Base-by-base conservation (phyloP, 2,113 vertebrate species). In the Dolichallabes microphthalmus region DNA sequence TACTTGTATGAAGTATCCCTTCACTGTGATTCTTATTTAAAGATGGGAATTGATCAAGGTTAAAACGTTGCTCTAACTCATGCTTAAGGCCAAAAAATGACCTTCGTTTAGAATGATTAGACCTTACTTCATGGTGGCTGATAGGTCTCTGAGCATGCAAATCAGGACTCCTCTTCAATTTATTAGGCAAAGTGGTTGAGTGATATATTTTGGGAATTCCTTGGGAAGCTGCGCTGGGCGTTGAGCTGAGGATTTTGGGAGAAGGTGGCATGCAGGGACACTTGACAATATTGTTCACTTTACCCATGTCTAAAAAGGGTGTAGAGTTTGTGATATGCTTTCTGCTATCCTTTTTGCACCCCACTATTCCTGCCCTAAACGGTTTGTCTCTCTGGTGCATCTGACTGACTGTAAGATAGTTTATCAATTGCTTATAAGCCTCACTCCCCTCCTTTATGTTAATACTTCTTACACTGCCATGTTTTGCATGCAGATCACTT, bases 331-430 rank as follows among this genome's bases (percentile, higher is more conserved):
- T 93, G 86, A 94, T 90, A 86, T 93, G 94, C 78, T 91, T 93
- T 73, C 91, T 91, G 39, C 83, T 91, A 90, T 94, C 93, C 84
- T 93, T 94, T 89, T 93, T 94, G 66, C 92, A 90, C 32, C 89
- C 92, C 82, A 90, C 92, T 91, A 94, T 85, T 50, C 93, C 93
- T 32, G 93, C 88, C 22, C 92, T 92, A 80, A 94, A 93, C 63
- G 93, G 89, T 82, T 93, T 94, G 83, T 93, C 93, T 39, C 93
- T 93, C 87, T 95, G 93, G 83, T 94, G 94, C 93, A 94, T 94
- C 87, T 94, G 94, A 86, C 93, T 95, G 61, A 94, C 92, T 57
- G 94, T 94, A 66, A 94, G 89, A 86, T 93, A 94, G 92, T 94
- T 94, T 78, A 95, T 93, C 52, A 94, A 89, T 32, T 94, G 94